A percentile compares a stretch with the other conserved stretches of the same genome.
phyloP scores from a whole-genome alignment of 2,797 vertebrate species.

The Carcharodon carcharias region DNA sequence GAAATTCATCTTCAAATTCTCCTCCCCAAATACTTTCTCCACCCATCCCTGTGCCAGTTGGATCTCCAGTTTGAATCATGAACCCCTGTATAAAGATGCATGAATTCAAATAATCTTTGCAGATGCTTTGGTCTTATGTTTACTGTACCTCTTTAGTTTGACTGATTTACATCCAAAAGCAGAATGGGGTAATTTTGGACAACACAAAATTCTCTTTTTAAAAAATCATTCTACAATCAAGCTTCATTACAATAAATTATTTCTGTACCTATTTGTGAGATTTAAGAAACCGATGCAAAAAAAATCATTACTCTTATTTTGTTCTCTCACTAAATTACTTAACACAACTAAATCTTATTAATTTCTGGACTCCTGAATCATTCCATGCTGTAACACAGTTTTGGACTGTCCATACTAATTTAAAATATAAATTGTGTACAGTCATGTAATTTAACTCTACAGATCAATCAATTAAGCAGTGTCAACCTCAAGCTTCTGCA shows the following conservation, averaged over 20 bases:
- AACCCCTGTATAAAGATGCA: slow-evolving; percentile 68
- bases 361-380: neutral
- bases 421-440: neutral
- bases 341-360: neutral
- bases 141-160: neutral
- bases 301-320: neutral
- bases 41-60: slow-evolving; percentile 96
- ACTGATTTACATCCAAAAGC: neutral
- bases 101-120: neutral
- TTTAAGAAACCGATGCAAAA: neutral
- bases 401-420: neutral
- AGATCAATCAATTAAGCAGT: neutral
- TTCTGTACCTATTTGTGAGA: neutral
- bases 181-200: neutral
- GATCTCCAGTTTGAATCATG: slow-evolving; percentile 98
- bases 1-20: slow-evolving; percentile 97
- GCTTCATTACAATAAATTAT: neutral
- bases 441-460: neutral
- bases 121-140: neutral
- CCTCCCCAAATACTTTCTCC: slow-evolving; percentile 98
- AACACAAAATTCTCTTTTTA: neutral
- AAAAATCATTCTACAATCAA: neutral
- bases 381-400: neutral
- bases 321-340: neutral
- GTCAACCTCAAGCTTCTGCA: neutral